These are phyloP conservation scores for Ictalurus furcatus DNA, from an alignment of 2,113 vertebrate genomes.

Conservation along the genomic window DNA sequence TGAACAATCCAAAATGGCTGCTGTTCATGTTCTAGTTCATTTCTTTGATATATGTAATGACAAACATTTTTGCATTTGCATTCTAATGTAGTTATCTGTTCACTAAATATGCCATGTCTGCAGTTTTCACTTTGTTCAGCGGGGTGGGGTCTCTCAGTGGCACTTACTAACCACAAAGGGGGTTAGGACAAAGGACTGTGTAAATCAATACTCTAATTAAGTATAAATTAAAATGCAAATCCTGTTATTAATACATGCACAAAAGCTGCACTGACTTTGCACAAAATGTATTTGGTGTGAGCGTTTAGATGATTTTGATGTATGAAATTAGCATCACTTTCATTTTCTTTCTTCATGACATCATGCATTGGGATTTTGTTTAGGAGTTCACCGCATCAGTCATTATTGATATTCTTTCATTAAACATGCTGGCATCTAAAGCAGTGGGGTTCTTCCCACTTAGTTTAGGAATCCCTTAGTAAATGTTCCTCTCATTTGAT, in stretches of 20 bases:
- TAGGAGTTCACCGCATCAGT: background rate
- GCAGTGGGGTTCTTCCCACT: background rate
- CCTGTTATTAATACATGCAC: background rate
- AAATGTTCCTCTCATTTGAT: background rate
- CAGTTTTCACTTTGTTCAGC: background rate
- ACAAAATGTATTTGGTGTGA: background rate
- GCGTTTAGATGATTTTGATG: background rate
- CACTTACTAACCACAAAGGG: background rate
- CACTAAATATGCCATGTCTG: background rate
- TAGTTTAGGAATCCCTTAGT: background rate
- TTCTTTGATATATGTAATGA: background rate
- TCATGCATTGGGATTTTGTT: background rate
- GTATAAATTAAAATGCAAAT: background rate
- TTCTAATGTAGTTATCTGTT: background rate
- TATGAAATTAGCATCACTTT: background rate
- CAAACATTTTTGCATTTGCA: background rate
- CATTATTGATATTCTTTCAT: background rate
- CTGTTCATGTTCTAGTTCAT: background rate
- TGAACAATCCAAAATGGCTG: background rate
- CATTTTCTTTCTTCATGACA: background rate
- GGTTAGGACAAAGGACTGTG: background rate
- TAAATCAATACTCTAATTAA: background rate
- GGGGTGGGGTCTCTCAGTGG: background rate
- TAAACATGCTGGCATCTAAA: background rate
- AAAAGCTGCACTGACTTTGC: background rate